phyloP scores from a whole-genome alignment of 2,888 invertebrate species.

The Oxystoma pomonae region DNA sequence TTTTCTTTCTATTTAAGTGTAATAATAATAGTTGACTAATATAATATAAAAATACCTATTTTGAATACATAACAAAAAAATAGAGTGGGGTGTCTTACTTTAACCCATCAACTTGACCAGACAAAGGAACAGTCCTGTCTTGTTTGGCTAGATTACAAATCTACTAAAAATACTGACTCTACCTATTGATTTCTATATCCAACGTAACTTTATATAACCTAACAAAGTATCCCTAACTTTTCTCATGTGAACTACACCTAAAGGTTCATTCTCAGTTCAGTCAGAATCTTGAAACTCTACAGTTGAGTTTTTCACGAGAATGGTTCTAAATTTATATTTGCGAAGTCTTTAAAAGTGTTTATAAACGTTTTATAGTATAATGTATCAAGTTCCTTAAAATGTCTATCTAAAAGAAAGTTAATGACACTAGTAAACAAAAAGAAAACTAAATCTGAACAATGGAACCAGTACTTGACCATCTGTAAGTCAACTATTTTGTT shows the following conservation, averaged over 20 bases:
- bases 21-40: no score
- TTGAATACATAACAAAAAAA: no score
- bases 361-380: constrained; percentile 53
- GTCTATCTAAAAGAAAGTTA: constrained; percentile 44
- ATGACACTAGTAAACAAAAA: constrained; percentile 54
- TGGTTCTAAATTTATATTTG: constrained; percentile 16
- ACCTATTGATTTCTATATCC: no score
- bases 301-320: background rate
- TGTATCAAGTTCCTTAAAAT: constrained; percentile 50
- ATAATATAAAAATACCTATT: no score
- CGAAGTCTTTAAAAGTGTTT: constrained; percentile 43
- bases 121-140: no score
- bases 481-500: constrained; percentile 60
- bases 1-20: no score
- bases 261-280: background rate
- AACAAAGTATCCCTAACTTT: background rate
- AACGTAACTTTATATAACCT: background rate
- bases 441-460: constrained; percentile 54
- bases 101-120: no score
- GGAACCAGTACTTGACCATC: constrained; percentile 51
- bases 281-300: constrained; percentile 1
- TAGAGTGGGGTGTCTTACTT: no score
- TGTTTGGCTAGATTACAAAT: no score
- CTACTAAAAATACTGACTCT: no score
- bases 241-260: background rate